Conservation (phyloP, 2,797 vertebrate species). For the Sternotherus odoratus region DNA sequence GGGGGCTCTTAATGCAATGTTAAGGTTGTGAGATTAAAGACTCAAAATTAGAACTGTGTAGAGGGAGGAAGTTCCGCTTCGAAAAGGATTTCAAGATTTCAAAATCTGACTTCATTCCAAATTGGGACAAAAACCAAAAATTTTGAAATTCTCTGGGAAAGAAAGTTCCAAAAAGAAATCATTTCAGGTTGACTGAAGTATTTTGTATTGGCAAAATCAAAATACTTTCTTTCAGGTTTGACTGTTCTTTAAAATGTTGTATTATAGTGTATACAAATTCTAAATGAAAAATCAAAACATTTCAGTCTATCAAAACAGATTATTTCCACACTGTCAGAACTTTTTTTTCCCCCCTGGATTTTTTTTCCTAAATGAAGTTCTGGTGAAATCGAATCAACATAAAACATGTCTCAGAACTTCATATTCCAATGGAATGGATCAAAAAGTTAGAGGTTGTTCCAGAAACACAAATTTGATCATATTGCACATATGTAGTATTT, state of each 20-base stretch:
- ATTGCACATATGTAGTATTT: too few species aligned
- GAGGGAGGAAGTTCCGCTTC: not conserved
- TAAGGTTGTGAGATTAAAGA: not conserved
- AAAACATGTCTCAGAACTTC: not conserved
- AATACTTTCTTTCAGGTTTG: not conserved
- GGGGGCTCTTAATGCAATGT: not conserved
- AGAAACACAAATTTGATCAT: not conserved
- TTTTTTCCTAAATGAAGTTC: not conserved
- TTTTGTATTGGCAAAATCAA: not conserved
- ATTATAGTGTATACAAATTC: not conserved
- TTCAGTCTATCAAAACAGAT: not conserved
- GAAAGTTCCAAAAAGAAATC: not conserved
- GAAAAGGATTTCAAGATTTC: not conserved
- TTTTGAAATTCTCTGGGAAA: not conserved
- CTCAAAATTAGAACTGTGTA: not conserved
- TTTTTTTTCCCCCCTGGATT: not conserved
- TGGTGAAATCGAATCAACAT: not conserved
- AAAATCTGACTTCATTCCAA: not conserved
- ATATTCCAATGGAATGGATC: not conserved
- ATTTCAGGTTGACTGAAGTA: not conserved
- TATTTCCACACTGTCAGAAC: not conserved
- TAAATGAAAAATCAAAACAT: not conserved
- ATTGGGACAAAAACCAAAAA: not conserved
- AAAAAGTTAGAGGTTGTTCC: not conserved
- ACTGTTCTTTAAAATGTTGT: not conserved